Base-by-base conservation (phyloP, 1,140 invertebrate species). In the Telenomus remus region DNA sequence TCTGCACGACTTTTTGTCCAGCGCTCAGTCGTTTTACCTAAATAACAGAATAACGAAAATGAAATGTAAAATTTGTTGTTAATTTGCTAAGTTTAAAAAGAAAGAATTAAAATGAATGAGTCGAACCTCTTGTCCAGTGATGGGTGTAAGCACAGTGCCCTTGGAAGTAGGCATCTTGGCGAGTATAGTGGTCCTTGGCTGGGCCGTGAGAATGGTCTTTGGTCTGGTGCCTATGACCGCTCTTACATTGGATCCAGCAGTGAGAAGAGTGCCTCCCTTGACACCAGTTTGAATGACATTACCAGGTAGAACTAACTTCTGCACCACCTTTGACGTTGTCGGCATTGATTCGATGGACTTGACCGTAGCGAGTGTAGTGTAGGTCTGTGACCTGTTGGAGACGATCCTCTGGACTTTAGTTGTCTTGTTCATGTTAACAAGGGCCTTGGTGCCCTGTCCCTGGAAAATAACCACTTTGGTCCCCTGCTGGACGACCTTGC, bases 341-440 rank as follows among this genome's bases (percentile, higher is more conserved):
- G 83, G 78, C n/a, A 82, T 80, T 6, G 27, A 47, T 3, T 15
- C 46, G 13, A 85, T 82, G 14, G 50, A 64, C 53, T 82, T 86
- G 73, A 76, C 73, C 0, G 89, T 83, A 12, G 90, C 80, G 4
- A 82, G 71, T 7, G 79, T 61, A 9, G 78, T 72, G 13, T 79
- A 78, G 8, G 88, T 44, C 61, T 88, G 83, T 0, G 83, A 82
- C 33, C 84, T 86, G 15, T 77, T 85, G 0, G 82, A 82, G n/a
- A 89, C 68, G 27, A 91, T 90, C 71, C 88, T 89, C 46, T 90
- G 89, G 0, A 85, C 66, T 55, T 86, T 87, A 1, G 76, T 68
- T 0, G 39, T 57, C 53, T 87, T 86, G 0, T 81, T 59, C 0
- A 87, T 35, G 1, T 84, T 84, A 2, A 87, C 19, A 57, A 85